These are phyloP conservation scores for Hassar affinis DNA, from an alignment of 2,113 vertebrate species.

Conservation along the genomic window DNA sequence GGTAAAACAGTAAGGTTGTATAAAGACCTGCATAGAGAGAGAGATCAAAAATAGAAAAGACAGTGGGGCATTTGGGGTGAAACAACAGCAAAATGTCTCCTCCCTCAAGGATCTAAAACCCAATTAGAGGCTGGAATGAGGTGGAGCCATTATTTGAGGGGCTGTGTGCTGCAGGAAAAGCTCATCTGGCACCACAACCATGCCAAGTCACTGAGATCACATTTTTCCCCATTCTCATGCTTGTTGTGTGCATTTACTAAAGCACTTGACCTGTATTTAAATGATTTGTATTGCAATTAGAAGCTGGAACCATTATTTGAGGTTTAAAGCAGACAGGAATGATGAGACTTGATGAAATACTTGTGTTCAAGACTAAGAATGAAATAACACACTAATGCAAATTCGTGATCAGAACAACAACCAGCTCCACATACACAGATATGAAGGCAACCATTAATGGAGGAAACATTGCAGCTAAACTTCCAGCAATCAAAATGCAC, in stretches of 20 bases:
- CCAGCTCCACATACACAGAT: not conserved
- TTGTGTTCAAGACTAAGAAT: not conserved
- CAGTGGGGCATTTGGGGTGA: not conserved
- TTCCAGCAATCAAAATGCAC: not conserved
- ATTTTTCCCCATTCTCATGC: too few relatives aligned
- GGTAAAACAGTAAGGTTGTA: not conserved
- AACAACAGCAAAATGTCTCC: not conserved
- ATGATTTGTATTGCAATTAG: not conserved
- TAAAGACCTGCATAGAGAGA: not conserved
- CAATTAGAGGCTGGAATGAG: not conserved
- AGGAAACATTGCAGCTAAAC: not conserved
- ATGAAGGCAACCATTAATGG: not conserved
- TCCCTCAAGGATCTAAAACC: not conserved
- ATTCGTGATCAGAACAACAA: not conserved
- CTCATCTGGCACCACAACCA: too few relatives aligned
- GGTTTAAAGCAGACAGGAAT: not conserved
- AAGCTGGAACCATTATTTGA: not conserved
- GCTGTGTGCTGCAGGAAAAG: not conserved
- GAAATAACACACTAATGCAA: not conserved
- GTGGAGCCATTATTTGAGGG: too few relatives aligned
- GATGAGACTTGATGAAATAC: not conserved
- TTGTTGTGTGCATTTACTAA: too few relatives aligned
- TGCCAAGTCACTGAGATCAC: too few relatives aligned
- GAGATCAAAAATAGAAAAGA: not conserved
- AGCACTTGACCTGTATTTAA: too few relatives aligned